Conservation (phyloP, 1,140 invertebrate genomes). For the Lepeophtheirus salmonis region DNA sequence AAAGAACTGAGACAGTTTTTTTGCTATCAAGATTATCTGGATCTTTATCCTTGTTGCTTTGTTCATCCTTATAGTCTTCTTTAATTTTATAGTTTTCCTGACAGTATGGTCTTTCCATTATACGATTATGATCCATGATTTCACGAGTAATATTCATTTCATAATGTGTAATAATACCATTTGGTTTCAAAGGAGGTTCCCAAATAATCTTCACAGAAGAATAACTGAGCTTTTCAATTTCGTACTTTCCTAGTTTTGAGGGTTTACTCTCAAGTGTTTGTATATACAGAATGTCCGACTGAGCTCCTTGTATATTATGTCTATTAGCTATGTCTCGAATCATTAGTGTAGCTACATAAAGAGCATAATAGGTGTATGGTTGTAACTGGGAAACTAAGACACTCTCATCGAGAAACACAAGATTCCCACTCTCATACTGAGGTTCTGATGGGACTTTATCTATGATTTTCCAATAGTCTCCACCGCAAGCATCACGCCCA, state of each 20-base stretch:
- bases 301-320: constrained; percentile 14
- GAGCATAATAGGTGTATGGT: constrained; percentile 20
- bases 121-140: not conserved
- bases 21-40: not conserved
- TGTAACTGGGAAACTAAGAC: constrained; percentile 16
- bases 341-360: constrained; percentile 19
- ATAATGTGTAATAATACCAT: constrained; percentile 20
- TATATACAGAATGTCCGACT: constrained; percentile 20
- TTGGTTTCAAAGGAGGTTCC: constrained; percentile 19
- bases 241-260: constrained; percentile 5
- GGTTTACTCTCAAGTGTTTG: constrained; percentile 17
- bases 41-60: not conserved
- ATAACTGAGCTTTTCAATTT: constrained; percentile 15
- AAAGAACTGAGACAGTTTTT: not conserved
- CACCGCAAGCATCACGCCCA: constrained; percentile 19
- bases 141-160: constrained; percentile 3
- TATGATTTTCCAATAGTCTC: constrained; percentile 9
- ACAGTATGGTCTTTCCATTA: not conserved
- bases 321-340: not conserved
- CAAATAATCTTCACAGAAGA: constrained; percentile 16
- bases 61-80: not conserved
- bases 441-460: not conserved
- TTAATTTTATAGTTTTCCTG: not conserved
- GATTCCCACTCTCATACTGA: not conserved
- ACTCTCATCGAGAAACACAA: not conserved